Evolutionary conservation across 2,113 vertebrate genomes (phyloP).

Genomic region (Talpa occidentalis): DNA sequence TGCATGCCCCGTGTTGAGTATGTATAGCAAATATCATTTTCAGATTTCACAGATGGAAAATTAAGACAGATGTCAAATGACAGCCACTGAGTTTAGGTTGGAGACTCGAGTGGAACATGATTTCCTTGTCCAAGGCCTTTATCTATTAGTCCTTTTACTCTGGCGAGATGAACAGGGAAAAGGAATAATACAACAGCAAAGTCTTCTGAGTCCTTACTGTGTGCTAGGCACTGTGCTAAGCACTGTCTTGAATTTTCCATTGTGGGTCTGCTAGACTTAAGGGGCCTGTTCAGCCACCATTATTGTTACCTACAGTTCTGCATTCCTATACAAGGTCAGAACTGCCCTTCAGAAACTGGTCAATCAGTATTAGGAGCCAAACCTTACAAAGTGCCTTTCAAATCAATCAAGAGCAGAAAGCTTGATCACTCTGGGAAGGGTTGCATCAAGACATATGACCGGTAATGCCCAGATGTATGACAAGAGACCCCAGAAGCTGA

Average conservation of each 20-base stretch:
- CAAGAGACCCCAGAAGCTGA: no score
- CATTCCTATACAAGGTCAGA: no score
- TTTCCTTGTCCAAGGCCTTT: background rate
- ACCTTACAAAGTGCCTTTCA: no score
- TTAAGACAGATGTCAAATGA: background rate
- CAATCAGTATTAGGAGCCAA: no score
- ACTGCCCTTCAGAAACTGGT: no score
- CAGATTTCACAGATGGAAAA: constrained; percentile 19
- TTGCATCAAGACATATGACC: no score
- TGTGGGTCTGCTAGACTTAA: no score
- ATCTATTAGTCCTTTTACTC: background rate
- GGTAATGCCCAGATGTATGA: no score
- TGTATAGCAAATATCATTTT: background rate
- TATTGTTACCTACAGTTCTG: no score
- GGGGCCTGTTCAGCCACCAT: no score
- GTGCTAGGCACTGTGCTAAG: background rate
- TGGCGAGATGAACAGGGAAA: background rate
- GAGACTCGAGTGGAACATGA: background rate
- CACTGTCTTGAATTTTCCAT: background rate
- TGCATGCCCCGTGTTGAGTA: background rate
- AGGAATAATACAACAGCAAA: background rate
- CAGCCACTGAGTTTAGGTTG: background rate
- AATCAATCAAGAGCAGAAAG: no score
- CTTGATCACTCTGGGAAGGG: no score
- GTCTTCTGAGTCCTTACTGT: background rate